Percentiles rank a stretch among this genome's conserved stretches.
Conservation (phyloP, 1,140 invertebrate genomes). For the Megathymus violae region DNA sequence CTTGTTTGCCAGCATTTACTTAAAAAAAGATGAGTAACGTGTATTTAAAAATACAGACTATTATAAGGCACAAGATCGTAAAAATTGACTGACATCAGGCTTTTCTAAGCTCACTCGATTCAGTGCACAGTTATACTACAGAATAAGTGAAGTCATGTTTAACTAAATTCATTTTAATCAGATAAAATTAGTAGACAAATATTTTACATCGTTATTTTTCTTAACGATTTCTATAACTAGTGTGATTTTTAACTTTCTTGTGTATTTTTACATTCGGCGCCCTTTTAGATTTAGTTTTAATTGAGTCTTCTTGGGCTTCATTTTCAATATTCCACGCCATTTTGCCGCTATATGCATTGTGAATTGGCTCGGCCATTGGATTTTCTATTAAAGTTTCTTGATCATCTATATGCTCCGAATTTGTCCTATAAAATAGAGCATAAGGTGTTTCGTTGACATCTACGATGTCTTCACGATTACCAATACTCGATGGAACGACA, state of each 20-base stretch:
- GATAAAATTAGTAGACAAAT: neutral
- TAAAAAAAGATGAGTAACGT: no score
- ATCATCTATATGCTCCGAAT: slow-evolving; percentile 39
- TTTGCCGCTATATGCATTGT: slow-evolving; percentile 25
- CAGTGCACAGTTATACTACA: no score
- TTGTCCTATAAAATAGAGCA: slow-evolving; percentile 60
- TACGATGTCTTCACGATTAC: slow-evolving; percentile 38
- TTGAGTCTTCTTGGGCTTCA: slow-evolving; percentile 27
- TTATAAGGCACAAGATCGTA: no score
- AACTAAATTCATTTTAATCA: neutral
- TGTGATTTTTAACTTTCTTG: slow-evolving; percentile 46
- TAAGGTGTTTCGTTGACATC: slow-evolving; percentile 49
- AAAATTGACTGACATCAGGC: no score
- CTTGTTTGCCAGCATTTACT: no score
- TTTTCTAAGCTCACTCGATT: no score
- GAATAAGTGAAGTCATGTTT: slow-evolving; percentile 1
- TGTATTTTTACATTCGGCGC: slow-evolving; percentile 39
- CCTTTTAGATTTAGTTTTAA: slow-evolving; percentile 33
- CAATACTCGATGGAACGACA: slow-evolving; percentile 41
- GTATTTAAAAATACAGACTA: no score
- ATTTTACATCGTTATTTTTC: neutral
- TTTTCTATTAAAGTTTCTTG: slow-evolving; percentile 7
- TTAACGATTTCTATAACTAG: slow-evolving; percentile 39
- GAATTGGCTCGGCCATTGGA: slow-evolving; percentile 21
- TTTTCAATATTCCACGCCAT: slow-evolving; percentile 19